Percentiles rank a stretch among this genome's conserved stretches.
phyloP scores from a whole-genome alignment of 2,113 vertebrate species.

The Panthera uncia region DNA sequence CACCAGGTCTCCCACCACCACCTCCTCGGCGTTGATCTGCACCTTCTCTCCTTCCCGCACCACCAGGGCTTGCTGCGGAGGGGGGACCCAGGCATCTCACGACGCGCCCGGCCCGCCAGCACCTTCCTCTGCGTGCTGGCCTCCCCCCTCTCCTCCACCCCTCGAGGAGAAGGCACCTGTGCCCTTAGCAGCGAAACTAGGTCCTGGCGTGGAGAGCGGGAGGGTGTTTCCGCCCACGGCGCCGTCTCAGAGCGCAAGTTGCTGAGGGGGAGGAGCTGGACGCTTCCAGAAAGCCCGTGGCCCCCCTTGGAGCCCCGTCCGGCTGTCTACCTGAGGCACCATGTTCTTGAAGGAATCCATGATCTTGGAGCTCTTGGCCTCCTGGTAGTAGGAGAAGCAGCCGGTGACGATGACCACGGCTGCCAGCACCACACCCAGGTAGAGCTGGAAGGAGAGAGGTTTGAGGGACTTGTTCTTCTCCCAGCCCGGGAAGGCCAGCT shows the following conservation, averaged over 20 bases:
- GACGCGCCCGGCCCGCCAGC: neutral
- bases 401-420: slow-evolving; percentile 88
- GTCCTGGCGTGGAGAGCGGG: neutral
- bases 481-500: neutral
- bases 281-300: neutral
- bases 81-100: neutral
- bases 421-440: slow-evolving; percentile 85
- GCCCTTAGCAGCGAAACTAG: neutral
- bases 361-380: slow-evolving; percentile 89
- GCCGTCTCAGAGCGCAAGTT: neutral
- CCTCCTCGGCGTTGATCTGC: slow-evolving; percentile 86
- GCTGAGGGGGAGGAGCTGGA: neutral
- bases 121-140: too few relatives aligned
- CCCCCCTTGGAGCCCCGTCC: neutral
- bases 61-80: slow-evolving; percentile 86
- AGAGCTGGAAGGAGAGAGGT: slow-evolving; percentile 79
- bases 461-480: neutral
- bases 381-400: slow-evolving; percentile 90
- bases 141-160: neutral
- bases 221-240: neutral
- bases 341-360: slow-evolving; percentile 92
- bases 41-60: slow-evolving; percentile 88
- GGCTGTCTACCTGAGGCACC: slow-evolving; percentile 85
- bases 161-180: neutral
- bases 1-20: slow-evolving; percentile 87